phyloP scores from a whole-genome alignment of 2,888 invertebrate species.

The Agrypnus murinus region DNA sequence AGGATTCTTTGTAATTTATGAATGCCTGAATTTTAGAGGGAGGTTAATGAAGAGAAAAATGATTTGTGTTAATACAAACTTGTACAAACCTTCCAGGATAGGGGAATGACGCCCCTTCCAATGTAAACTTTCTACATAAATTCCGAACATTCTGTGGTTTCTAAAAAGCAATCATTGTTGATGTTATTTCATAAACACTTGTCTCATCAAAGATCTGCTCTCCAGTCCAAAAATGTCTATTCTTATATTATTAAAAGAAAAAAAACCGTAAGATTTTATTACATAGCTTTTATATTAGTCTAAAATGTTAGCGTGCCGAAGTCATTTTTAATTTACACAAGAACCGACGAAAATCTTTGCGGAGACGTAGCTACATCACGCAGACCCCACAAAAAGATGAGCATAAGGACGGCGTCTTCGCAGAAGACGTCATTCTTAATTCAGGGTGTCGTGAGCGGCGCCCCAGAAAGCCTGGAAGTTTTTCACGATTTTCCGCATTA shows the following conservation, averaged over 20 bases:
- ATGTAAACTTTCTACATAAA: too few relatives aligned
- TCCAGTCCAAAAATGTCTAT: background rate
- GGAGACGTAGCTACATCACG: constrained; percentile 26
- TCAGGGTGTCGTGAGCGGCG: constrained; percentile 42
- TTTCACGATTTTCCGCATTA: constrained; percentile 44
- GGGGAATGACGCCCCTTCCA: too few relatives aligned
- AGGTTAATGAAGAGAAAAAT: too few relatives aligned
- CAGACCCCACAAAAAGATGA: constrained; percentile 34
- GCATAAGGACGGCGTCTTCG: constrained; percentile 33
- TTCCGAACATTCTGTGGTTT: too few relatives aligned
- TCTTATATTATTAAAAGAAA: constrained; percentile 2
- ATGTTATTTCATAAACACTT: too few relatives aligned
- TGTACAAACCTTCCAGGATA: too few relatives aligned
- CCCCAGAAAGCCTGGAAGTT: constrained; percentile 35
- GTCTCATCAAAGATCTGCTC: too few relatives aligned
- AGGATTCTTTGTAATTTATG: too few relatives aligned
- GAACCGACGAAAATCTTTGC: constrained; percentile 29
- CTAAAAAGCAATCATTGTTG: too few relatives aligned
- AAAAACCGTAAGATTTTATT: constrained; percentile 14
- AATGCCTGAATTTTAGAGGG: too few relatives aligned
- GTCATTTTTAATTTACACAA: constrained; percentile 42
- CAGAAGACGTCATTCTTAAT: constrained; percentile 43
- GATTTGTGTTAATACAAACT: too few relatives aligned
- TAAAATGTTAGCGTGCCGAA: constrained; percentile 24
- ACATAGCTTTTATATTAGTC: constrained; percentile 23